Conservation (phyloP, 2,797 vertebrate species). For the Urophycis tenuis region DNA sequence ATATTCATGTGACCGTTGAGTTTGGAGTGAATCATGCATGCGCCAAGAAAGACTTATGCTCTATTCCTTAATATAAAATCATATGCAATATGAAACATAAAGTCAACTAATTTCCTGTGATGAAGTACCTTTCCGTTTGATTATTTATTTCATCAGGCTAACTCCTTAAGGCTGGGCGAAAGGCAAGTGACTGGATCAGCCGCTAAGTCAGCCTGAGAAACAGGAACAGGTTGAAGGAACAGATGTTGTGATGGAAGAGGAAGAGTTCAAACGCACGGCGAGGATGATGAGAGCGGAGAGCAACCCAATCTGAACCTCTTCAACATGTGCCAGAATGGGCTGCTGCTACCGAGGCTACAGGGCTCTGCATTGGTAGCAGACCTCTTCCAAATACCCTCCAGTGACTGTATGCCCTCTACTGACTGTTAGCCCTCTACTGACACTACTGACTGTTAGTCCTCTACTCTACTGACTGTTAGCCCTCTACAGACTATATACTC, state of each 20-base stretch:
- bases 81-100: not conserved
- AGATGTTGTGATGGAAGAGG: slow-evolving; percentile 26
- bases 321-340: slow-evolving; percentile 1
- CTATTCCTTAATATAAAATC: not conserved
- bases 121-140: not conserved
- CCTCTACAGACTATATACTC: not conserved
- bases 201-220: slow-evolving; percentile 10
- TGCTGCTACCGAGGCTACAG: not conserved
- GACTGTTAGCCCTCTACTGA: too few species aligned
- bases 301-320: slow-evolving; percentile 9
- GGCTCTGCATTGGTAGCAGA: slow-evolving; percentile 4
- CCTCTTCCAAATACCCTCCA: not conserved
- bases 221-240: slow-evolving; percentile 27
- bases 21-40: not conserved
- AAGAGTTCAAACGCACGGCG: slow-evolving; percentile 28
- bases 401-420: not conserved
- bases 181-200: slow-evolving; percentile 14
- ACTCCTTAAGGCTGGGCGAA: not conserved
- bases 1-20: not conserved
- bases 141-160: not conserved
- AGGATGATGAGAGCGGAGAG: slow-evolving; percentile 20
- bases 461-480: too few species aligned
- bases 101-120: not conserved
- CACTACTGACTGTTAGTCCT: too few species aligned
- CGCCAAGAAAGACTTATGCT: slow-evolving; percentile 16